phyloP scores from a whole-genome alignment of 2,888 invertebrate genomes.

The Melitaea athalia region DNA sequence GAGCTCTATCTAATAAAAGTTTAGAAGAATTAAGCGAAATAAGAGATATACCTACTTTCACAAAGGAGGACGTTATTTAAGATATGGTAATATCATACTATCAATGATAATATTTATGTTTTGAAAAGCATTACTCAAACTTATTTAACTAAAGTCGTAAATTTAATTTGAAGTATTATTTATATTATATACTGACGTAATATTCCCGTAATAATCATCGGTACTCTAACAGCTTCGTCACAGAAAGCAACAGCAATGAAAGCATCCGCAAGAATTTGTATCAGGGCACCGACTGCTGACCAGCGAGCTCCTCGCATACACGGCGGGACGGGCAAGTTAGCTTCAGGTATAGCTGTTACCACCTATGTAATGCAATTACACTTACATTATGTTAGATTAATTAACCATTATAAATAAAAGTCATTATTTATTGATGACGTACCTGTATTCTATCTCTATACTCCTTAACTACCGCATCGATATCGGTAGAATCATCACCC shows the following conservation, averaged over 20 bases:
- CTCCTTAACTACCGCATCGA: conserved; percentile 89
- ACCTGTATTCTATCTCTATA: conserved; percentile 88
- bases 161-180: background rate
- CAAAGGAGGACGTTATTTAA: no score
- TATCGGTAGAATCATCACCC: conserved; percentile 87
- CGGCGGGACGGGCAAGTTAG: conserved; percentile 64
- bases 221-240: conserved; percentile 59
- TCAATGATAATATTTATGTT: background rate
- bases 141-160: no score
- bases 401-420: background rate
- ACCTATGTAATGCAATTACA: conserved; percentile 53
- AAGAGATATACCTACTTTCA: no score
- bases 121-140: background rate
- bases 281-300: conserved; percentile 64
- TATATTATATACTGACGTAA: conserved; percentile 54
- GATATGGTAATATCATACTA: no score
- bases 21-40: no score
- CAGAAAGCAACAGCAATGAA: conserved; percentile 68
- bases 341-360: conserved; percentile 74
- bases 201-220: conserved; percentile 69
- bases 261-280: conserved; percentile 63
- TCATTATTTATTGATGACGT: conserved; percentile 29
- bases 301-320: conserved; percentile 67
- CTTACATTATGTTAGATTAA: background rate
- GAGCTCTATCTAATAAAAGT: no score